Conservation (phyloP, 2,113 vertebrate genomes). For the Charina bottae region DNA sequence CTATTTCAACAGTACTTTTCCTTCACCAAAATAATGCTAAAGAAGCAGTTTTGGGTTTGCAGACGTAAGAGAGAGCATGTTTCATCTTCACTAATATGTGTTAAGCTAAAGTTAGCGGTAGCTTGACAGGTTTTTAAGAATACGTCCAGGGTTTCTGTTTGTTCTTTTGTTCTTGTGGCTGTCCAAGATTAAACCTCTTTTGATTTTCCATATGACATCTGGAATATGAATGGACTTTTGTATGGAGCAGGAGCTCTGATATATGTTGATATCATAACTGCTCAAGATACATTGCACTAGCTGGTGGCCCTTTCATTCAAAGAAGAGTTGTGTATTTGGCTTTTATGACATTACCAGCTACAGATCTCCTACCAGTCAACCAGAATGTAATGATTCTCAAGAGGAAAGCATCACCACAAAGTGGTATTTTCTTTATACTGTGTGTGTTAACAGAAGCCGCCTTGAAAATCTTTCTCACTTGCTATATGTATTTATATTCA, state of each 20-base stretch:
- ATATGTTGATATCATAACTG: not conserved
- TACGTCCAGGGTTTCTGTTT: fast-evolving
- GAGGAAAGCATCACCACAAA: not conserved
- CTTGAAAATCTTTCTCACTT: not conserved
- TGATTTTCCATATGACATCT: conserved; percentile 3
- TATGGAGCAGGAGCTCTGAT: conserved; percentile 3
- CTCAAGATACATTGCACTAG: not conserved
- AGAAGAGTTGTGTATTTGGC: conserved; percentile 5
- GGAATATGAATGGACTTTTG: not conserved
- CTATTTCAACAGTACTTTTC: not conserved
- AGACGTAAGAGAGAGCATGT: not conserved
- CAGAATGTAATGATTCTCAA: not conserved
- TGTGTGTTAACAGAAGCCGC: not conserved
- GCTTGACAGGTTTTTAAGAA: conserved; percentile 2
- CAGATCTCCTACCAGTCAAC: not conserved
- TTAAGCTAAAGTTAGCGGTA: not conserved
- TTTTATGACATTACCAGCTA: not conserved
- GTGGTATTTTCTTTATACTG: not conserved
- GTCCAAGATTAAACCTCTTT: conserved; percentile 11
- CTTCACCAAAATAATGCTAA: not conserved
- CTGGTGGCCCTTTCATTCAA: conserved; percentile 2
- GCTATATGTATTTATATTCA: not conserved
- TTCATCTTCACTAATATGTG: not conserved
- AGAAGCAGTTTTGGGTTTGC: not conserved
- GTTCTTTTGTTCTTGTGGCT: not conserved